These are phyloP conservation scores for Cotesia vestalis DNA, from an alignment of 1,140 invertebrate species.

Conservation along the genomic window DNA sequence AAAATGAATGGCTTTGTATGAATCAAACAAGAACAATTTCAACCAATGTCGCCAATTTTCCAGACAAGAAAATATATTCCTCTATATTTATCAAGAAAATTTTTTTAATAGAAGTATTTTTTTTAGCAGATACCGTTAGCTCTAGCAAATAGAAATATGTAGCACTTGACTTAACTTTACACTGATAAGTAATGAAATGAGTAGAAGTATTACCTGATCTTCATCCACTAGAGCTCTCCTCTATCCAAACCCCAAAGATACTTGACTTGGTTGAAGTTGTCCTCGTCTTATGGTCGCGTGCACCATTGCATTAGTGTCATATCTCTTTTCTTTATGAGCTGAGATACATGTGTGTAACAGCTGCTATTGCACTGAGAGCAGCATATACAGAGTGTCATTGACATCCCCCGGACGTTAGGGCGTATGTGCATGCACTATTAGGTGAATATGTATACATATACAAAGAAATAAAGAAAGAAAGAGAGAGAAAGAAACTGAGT, in stretches of 20 bases:
- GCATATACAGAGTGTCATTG: conserved; percentile 57
- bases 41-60: no score
- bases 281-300: conserved; percentile 38
- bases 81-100: no score
- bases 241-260: conserved; percentile 23
- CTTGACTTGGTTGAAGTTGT: conserved; percentile 23
- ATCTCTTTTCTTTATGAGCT: conserved; percentile 43
- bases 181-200: no score
- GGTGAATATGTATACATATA: conserved; percentile 20
- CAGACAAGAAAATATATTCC: no score
- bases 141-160: conserved; percentile 52
- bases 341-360: conserved; percentile 57
- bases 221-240: background rate
- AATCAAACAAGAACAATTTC: no score
- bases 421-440: conserved; percentile 13
- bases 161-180: conserved; percentile 55
- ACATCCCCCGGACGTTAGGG: conserved; percentile 48
- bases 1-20: no score
- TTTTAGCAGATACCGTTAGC: background rate
- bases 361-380: conserved; percentile 42
- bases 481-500: background rate
- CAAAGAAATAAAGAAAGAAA: background rate
- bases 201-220: conserved; percentile 43
- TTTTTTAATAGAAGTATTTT: no score
- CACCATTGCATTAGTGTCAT: conserved; percentile 24